Percentiles rank a stretch among this genome's conserved stretches.
phyloP scores from a whole-genome alignment of 2,113 vertebrate species.

The Strix aluco region DNA sequence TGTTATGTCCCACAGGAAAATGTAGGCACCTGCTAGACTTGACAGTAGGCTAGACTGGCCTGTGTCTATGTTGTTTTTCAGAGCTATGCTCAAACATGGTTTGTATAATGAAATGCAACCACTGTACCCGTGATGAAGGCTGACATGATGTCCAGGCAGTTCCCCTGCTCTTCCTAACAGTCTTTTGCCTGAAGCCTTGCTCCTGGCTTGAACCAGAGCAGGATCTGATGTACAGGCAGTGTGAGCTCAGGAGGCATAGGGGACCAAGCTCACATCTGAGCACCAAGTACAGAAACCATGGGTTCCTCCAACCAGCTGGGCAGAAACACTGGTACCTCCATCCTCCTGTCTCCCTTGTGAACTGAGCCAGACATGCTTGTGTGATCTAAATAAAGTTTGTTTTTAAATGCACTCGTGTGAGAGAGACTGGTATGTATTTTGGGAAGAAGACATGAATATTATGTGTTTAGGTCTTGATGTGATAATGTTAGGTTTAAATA shows the following conservation, averaged over 20 bases:
- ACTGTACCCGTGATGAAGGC: not conserved
- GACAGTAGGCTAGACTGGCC: too few relatives aligned
- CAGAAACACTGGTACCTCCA: not conserved
- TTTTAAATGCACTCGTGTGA: not conserved
- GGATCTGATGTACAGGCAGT: accelerated
- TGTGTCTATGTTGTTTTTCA: not conserved
- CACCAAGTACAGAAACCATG: not conserved
- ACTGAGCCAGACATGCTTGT: not conserved
- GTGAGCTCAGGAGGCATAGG: not conserved
- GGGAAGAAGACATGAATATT: not conserved
- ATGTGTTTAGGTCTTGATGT: not conserved
- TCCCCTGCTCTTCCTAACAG: not conserved
- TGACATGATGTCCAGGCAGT: not conserved
- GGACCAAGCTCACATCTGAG: not conserved
- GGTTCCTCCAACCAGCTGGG: not conserved
- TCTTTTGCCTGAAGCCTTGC: not conserved
- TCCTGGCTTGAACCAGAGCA: not conserved
- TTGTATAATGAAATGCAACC: not conserved
- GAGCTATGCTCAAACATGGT: not conserved
- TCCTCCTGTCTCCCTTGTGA: not conserved
- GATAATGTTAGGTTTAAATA: not conserved
- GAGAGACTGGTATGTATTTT: not conserved
- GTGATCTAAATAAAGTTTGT: not conserved
- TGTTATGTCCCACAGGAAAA: not conserved
- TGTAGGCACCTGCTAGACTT: not conserved